phyloP scores from a whole-genome alignment of 2,113 vertebrate genomes.

The Spilogale gracilis region DNA sequence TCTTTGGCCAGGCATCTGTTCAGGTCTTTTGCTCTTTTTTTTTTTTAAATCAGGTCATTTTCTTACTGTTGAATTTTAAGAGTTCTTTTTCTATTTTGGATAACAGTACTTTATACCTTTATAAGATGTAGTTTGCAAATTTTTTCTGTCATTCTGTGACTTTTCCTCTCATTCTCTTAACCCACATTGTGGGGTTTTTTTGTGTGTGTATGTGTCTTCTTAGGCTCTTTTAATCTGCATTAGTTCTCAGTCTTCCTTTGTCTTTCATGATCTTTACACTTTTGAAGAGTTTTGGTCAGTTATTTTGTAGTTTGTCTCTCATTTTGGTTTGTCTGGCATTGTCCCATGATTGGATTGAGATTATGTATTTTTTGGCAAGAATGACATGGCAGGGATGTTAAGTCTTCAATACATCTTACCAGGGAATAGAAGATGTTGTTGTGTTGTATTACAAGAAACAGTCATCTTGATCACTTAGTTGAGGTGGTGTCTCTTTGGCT shows the following conservation, averaged over 20 bases:
- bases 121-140: background rate
- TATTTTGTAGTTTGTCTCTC: slow-evolving; percentile 43
- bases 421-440: background rate
- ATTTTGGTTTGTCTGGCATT: slow-evolving; percentile 6
- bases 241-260: slow-evolving; percentile 19
- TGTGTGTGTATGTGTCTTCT: background rate
- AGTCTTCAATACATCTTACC: background rate
- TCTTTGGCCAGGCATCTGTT: slow-evolving; percentile 41
- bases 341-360: slow-evolving; percentile 44
- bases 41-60: slow-evolving; percentile 16
- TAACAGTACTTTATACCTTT: slow-evolving; percentile 14
- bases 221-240: background rate
- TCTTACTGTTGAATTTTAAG: slow-evolving; percentile 12
- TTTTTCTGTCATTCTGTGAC: background rate
- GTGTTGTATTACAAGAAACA: background rate
- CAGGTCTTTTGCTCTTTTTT: background rate
- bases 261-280: background rate
- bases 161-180: slow-evolving; percentile 46
- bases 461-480: background rate
- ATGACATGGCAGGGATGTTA: background rate
- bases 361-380: slow-evolving; percentile 24
- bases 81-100: slow-evolving; percentile 45
- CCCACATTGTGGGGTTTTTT: background rate
- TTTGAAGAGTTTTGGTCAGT: background rate
- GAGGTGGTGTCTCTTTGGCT: background rate